Conservation (phyloP, 2,113 vertebrate genomes). For the Speoplatyrhinus poulsoni region DNA sequence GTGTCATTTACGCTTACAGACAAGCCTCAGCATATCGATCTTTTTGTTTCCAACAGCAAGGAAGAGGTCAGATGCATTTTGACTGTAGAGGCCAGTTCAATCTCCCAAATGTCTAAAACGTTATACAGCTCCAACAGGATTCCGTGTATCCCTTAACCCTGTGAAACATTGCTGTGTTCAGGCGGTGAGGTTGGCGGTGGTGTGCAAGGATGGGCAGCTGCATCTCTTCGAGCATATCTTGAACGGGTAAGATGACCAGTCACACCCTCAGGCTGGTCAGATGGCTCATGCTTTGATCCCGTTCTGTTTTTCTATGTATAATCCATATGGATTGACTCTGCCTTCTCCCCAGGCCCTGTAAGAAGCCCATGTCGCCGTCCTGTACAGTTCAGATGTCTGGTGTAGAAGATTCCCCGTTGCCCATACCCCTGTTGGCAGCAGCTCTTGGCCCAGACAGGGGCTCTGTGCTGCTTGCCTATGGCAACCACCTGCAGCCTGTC, state of each 20-base stretch:
- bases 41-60: constrained; percentile 86
- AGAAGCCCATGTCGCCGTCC: constrained; percentile 89
- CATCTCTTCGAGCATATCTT: constrained; percentile 97
- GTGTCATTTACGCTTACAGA: constrained; percentile 94
- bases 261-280: no score
- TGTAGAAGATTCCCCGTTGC: constrained; percentile 82
- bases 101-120: no score
- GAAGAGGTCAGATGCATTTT: constrained; percentile 82
- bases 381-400: constrained; percentile 92
- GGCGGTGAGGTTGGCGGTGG: constrained; percentile 94
- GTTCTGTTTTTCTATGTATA: no score
- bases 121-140: no score
- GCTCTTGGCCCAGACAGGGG: constrained; percentile 80
- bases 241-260: constrained; percentile 86
- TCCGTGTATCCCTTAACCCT: background rate
- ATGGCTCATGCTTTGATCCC: no score
- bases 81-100: background rate
- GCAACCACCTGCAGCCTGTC: constrained; percentile 87
- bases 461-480: constrained; percentile 86
- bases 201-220: constrained; percentile 92
- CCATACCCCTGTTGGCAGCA: constrained; percentile 87
- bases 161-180: constrained; percentile 49
- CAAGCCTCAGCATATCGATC: constrained; percentile 86
- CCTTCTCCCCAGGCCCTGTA: constrained; percentile 82
- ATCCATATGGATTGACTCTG: background rate